Conservation (phyloP, 2,888 invertebrate genomes). For the Sepioteuthis lessoniana region DNA sequence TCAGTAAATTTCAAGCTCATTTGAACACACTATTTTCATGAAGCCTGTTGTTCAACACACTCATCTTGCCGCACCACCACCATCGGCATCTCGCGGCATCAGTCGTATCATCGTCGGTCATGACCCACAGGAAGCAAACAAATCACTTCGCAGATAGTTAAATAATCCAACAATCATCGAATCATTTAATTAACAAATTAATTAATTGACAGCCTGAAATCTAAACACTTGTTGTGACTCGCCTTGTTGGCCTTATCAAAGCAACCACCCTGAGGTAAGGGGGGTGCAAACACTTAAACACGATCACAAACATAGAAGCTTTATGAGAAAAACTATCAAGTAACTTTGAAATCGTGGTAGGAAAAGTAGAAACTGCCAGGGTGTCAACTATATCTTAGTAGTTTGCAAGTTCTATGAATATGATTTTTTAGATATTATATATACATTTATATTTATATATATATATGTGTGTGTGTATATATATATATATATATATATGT, state of each 20-base stretch:
- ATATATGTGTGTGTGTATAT: neutral
- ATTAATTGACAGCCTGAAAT: neutral
- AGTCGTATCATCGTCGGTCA: neutral
- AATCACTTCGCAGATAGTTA: neutral
- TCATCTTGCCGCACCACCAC: neutral
- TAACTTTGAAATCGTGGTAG: neutral
- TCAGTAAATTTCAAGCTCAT: no score
- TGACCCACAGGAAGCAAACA: constrained; percentile 23
- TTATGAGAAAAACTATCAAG: neutral
- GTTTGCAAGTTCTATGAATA: neutral
- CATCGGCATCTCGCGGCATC: neutral
- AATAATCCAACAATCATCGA: neutral
- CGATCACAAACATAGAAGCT: neutral
- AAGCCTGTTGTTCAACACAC: neutral
- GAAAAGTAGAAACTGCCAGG: neutral
- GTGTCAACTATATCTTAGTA: neutral
- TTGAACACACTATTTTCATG: neutral
- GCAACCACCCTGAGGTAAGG: neutral
- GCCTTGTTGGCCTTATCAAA: neutral
- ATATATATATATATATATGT: neutral
- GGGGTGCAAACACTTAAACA: neutral
- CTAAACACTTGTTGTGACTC: neutral
- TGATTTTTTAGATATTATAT: neutral
- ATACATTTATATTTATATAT: no score
- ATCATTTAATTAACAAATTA: neutral